Percentiles rank a stretch among this genome's conserved stretches.
Conservation (phyloP, 2,113 vertebrate species). For the Tupaia tana region DNA sequence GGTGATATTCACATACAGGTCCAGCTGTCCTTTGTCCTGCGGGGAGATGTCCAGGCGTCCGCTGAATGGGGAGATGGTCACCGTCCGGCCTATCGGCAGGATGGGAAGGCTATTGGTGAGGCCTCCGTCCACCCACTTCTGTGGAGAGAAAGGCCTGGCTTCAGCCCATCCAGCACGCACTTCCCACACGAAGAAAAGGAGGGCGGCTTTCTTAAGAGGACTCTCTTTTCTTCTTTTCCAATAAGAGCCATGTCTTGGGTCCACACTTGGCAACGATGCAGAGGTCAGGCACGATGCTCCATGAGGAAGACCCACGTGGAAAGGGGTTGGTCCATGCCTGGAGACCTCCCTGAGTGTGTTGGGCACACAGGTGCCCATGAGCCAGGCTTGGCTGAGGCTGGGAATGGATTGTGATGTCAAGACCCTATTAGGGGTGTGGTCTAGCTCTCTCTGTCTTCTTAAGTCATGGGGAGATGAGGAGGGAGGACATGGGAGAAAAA, state of each 20-base stretch:
- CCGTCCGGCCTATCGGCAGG: constrained; percentile 90
- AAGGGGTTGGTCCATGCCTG: too few species aligned
- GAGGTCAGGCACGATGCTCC: too few species aligned
- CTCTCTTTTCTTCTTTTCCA: rapidly evolving
- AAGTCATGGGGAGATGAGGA: too few species aligned
- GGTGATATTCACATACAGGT: constrained; percentile 85
- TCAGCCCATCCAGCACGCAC: rapidly evolving
- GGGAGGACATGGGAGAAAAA: too few species aligned
- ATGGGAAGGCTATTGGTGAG: constrained; percentile 93
- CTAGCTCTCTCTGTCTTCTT: too few species aligned
- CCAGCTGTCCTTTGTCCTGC: constrained; percentile 83
- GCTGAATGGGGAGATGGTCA: constrained; percentile 93
- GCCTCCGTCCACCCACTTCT: constrained; percentile 95
- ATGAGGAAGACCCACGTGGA: too few species aligned
- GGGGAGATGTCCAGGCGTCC: constrained; percentile 92
- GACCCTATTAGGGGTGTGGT: too few species aligned
- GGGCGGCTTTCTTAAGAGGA: rapidly evolving
- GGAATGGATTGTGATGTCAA: too few species aligned
- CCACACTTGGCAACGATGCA: too few species aligned
- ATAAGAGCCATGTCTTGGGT: rapidly evolving
- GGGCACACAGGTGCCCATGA: too few species aligned
- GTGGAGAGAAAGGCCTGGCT: background rate
- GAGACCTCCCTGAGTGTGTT: too few species aligned
- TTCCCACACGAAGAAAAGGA: rapidly evolving
- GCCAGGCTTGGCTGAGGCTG: too few species aligned